Base-by-base conservation (phyloP, 64 coral and sea anemone species). In the Orbicella faveolata region DNA sequence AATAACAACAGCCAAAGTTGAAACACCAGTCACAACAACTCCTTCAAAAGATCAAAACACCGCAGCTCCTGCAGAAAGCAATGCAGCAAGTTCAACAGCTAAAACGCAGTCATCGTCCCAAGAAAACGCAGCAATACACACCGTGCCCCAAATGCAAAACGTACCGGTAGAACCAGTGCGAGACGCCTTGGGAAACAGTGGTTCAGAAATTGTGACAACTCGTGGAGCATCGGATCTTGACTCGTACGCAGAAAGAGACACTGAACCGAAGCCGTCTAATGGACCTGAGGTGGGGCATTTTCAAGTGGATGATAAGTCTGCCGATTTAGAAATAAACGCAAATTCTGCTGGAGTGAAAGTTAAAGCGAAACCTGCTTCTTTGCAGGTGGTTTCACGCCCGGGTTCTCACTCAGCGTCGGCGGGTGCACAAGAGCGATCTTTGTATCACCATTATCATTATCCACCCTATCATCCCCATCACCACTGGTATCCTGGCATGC, bases 361-460 rank as follows among this genome's bases (percentile, higher is more conserved):
- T 11, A 99, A 99, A 79, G 97, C 97, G 26, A 99, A 99, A 86
- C 97, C 97, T 34, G 97, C 97, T 57, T 99, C 97, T 10, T 90
- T 99, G 34, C 97, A 99, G 72, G 97, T 99, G 33, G 97, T 99
- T 55, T 93, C 97, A 20, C 92, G 89, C 41, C 97, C 97, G n/a
- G 94, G 94, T 77, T 61, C 91, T 52, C 88, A 92, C 14, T 84
- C 95, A 20, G 39, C 87, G 52, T 82, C 88, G 34, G 61, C 87
- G 37, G 87, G 75, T 20, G 89, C 89, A 83, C 92, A 88, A 36
- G 74, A 89, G 1, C 78, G 87, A 55, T 83, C 92, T 55, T 84
- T 84, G 61, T 94, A 77, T 25, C 79, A 75, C 26, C 91, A 88
- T 73, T 80, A 78, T 36, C 87, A 85, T 23, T 85, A 85, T 73